phyloP scores from a whole-genome alignment of 2,797 vertebrate genomes.

The Threskiornis aethiopicus region DNA sequence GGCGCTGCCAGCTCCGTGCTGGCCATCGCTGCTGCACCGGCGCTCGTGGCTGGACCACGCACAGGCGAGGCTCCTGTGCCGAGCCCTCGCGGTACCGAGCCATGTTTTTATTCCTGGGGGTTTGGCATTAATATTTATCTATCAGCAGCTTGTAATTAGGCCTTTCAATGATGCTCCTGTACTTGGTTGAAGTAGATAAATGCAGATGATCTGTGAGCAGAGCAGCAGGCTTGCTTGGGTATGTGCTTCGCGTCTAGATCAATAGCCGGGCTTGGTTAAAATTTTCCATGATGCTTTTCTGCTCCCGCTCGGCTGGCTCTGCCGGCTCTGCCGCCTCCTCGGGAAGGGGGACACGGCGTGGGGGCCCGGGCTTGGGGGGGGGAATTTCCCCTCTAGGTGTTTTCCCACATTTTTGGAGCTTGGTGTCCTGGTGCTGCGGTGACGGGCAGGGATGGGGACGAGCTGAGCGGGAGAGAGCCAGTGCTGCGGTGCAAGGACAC shows the following conservation, averaged over 20 bases:
- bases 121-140: conserved; percentile 26
- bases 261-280: neutral
- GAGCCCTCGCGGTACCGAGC: neutral
- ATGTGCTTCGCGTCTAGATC: conserved; percentile 34
- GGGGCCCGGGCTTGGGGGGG: neutral
- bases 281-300: neutral
- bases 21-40: rapidly evolving
- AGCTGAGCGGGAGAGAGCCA: neutral
- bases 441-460: neutral
- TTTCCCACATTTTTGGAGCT: neutral
- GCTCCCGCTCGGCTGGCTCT: neutral
- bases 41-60: rapidly evolving
- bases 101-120: neutral
- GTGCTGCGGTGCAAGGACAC: rapidly evolving
- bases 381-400: neutral
- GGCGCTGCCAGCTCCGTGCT: rapidly evolving
- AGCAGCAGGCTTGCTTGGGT: neutral
- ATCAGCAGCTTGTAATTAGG: neutral
- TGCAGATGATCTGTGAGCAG: neutral
- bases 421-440: rapidly evolving
- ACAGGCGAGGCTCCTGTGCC: rapidly evolving
- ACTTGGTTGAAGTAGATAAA: neutral
- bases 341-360: rapidly evolving
- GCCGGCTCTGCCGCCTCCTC: neutral
- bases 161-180: neutral